Percentiles rank a stretch among this genome's conserved stretches.
These are phyloP conservation scores for Leucoraja ocellata DNA, from an alignment of 2,797 vertebrate species.

Conservation along the genomic window DNA sequence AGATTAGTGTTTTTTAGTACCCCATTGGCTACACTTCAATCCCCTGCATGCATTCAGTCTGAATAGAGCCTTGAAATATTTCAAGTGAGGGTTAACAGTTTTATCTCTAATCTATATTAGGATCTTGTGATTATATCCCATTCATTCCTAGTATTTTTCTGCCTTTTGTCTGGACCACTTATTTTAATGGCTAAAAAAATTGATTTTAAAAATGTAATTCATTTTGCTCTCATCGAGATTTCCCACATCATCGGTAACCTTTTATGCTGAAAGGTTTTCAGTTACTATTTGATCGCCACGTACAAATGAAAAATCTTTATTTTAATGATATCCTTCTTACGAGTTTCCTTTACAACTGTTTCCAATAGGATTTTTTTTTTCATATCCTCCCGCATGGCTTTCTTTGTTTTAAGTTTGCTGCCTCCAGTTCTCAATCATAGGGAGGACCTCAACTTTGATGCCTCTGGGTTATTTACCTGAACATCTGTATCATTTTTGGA, in stretches of 20 bases:
- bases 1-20: constrained; percentile 4
- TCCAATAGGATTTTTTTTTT: background rate
- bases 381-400: background rate
- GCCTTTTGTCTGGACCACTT: background rate
- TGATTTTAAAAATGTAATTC: too few relatives aligned
- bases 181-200: too few relatives aligned
- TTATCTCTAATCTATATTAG: too few relatives aligned
- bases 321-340: background rate
- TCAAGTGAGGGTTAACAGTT: too few relatives aligned
- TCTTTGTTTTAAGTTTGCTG: background rate
- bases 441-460: background rate
- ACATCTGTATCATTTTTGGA: background rate
- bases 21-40: background rate
- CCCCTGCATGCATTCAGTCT: background rate
- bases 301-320: too few relatives aligned
- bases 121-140: too few relatives aligned
- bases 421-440: background rate
- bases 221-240: too few relatives aligned
- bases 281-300: too few relatives aligned
- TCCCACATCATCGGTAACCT: too few relatives aligned
- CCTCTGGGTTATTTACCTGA: background rate
- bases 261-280: too few relatives aligned
- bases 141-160: background rate
- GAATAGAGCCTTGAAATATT: background rate
- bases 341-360: background rate